Base-by-base conservation (phyloP, 2,797 vertebrate genomes). In the Falco columbarius region DNA sequence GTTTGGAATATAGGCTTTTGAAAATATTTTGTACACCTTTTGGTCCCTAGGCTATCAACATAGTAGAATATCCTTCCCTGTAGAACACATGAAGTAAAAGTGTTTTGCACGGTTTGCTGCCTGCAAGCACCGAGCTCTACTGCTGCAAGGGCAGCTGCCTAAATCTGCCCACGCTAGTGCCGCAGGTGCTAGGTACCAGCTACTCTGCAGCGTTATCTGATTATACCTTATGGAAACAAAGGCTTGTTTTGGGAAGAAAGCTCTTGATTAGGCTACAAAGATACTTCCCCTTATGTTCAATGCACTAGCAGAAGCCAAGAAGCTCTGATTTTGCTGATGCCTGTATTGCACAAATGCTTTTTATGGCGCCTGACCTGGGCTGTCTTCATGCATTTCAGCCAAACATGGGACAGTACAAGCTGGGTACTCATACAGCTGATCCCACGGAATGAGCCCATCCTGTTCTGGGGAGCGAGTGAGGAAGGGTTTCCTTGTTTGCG, bases 381-480 rank as follows among this genome's bases (percentile, higher is more conserved):
- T 56, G 30, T 14, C 38, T 19, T 19, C 46, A 29, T 2, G 3
- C 5, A 1, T 67, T 36, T n/a, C 73, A 54, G 73, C 20, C 56
- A 63, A 58, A 59, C 7, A n/a, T 38, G 32, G 34, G n/a, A 23
- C 18, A 18, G 42, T 3, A 40, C n/a, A 6, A 81, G 14, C 29
- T 58, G 81, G 40, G 26, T 16, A 0, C 27, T 36, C 38, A 12
- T 21, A 14, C 42, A 58, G 26, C 42, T 66, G 67, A 18, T 6
- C 34, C 81, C 13, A 3, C 0, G 0, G 9, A 32, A 10, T 27
- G 30, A 58, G 36, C 9, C 18, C 36, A 15, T 26, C 22, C 18
- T 17, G 0, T 17, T 71, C 34, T 15, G 17, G 23, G 40, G 22
- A 59, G 40, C 0, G 5, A 32, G 42, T 20, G 22, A 77, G 36